Evolutionary conservation across 2,797 vertebrate genomes (phyloP), one percentile per base, ranked within the genome.

Genomic region (Neosilurus mollespiculum): DNA sequence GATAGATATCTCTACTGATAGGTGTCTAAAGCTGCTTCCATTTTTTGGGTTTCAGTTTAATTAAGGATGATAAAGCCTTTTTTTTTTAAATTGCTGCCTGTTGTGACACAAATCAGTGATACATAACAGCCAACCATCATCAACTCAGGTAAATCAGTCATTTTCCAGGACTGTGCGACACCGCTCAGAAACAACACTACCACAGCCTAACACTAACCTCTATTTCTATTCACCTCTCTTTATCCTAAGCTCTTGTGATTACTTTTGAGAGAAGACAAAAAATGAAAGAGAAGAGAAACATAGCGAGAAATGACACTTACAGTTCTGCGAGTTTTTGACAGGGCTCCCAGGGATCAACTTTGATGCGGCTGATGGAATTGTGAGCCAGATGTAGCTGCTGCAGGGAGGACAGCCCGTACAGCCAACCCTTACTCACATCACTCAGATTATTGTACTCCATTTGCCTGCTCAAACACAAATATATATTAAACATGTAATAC

Each of bases 381-480:
- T 98, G 96, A 91, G 95, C 92, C 87, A 99, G 97, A 92, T 98
- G 96, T 83, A 99, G 97, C 65, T 97, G 95, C 93, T 98, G 96
- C 87, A 99, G 95, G 90, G 94, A 96, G 90, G 96, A 93, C 91
- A 99, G 94, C 81, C 97, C 97, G n/a, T 98, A 99, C 83, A 99
- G 95, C 97, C 97, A 99, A 88, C 97, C 97, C 89, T 98, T 99
- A 86, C 94, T 99, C 86, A 99, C 95, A 91, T 98, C 97, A 26
- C 97, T 98, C 87, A 99, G 92, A 93, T 98, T 98, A 94, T 99
- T 99, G 93, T 96, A 94, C 92, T 99, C 97, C 93, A 99, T 92
- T 90, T 98, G 96, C 94, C 98, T 99, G 91, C 80, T 89, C 88
- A 78, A 82, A 89, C 83, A 88, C 87, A 89, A 76, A 83, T 58